Percentiles rank a stretch among this genome's conserved stretches.
Evolutionary conservation across 2,888 invertebrate species (phyloP).

Genomic region (Anarsia innoxiella): DNA sequence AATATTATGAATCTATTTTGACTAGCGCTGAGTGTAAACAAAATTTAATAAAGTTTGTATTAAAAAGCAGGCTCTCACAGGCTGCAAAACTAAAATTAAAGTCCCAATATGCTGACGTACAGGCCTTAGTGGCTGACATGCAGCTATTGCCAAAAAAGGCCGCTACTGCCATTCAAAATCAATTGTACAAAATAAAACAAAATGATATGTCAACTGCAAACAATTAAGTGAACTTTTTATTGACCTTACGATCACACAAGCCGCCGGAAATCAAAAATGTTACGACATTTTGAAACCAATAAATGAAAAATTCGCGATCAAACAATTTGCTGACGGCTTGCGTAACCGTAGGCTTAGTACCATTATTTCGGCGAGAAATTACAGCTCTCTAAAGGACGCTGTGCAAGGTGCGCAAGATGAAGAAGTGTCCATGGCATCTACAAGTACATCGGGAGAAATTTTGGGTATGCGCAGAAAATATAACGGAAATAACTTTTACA

Average conservation of each 20-base stretch:
- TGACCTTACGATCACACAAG: conserved; percentile 12
- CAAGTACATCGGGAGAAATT: background rate
- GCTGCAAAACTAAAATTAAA: conserved; percentile 10
- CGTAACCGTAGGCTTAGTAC: conserved; percentile 12
- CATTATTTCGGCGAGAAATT: too few relatives aligned
- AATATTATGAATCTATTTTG: conserved; percentile 10
- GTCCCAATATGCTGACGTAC: conserved; percentile 2
- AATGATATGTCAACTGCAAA: conserved; percentile 4
- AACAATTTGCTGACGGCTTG: too few relatives aligned
- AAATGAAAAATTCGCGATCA: too few relatives aligned
- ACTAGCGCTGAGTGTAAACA: conserved; percentile 1
- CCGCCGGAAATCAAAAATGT: conserved; percentile 4
- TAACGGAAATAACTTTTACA: background rate
- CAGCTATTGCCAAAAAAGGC: conserved; percentile 10
- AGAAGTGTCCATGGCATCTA: conserved; percentile 3
- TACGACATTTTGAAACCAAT: conserved; percentile 10
- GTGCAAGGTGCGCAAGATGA: conserved; percentile 15
- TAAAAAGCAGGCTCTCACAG: conserved; percentile 12
- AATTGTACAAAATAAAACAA: conserved; percentile 6
- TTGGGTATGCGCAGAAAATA: background rate
- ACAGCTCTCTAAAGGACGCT: conserved; percentile 14
- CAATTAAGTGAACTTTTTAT: conserved; percentile 12
- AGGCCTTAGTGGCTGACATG: conserved; percentile 10
- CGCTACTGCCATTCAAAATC: conserved; percentile 8
- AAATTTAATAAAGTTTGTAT: conserved; percentile 11